phyloP scores from a whole-genome alignment of 1,140 invertebrate genomes.

The Sycobia sp. region DNA sequence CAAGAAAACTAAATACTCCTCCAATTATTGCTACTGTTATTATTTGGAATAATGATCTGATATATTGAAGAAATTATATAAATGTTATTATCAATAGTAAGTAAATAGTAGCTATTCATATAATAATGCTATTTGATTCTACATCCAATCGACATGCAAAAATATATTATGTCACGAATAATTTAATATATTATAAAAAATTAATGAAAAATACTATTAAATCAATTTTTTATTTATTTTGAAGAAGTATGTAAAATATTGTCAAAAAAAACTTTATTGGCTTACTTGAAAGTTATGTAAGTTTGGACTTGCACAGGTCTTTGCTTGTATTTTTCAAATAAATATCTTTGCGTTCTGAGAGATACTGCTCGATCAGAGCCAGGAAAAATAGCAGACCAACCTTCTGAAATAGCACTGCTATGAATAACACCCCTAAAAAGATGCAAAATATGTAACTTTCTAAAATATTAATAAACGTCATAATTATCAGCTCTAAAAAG shows the following conservation, averaged over 20 bases:
- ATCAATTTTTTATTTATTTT: background rate
- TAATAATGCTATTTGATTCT: no score
- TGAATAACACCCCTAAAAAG: slow-evolving; percentile 68
- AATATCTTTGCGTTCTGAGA: slow-evolving; percentile 74
- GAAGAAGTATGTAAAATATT: background rate
- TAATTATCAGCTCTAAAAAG: background rate
- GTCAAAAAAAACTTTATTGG: slow-evolving; percentile 9
- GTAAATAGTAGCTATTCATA: no score
- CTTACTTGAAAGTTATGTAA: slow-evolving; percentile 65
- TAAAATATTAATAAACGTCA: slow-evolving; percentile 3
- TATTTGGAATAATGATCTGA: slow-evolving; percentile 55
- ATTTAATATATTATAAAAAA: background rate
- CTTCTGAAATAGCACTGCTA: slow-evolving; percentile 64
- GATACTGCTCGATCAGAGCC: slow-evolving; percentile 82
- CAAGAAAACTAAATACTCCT: slow-evolving; percentile 69
- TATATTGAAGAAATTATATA: slow-evolving; percentile 30
- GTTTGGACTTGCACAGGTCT: slow-evolving; percentile 74
- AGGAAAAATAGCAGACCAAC: slow-evolving; percentile 79
- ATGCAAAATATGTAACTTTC: background rate
- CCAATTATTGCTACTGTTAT: slow-evolving; percentile 64
- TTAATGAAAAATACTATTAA: background rate
- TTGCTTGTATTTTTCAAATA: slow-evolving; percentile 71
- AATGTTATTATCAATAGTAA: no score
- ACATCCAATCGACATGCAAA: no score
- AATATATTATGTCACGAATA: background rate